Conservation (phyloP, 2,888 invertebrate genomes). For the Pammene fasciana region DNA sequence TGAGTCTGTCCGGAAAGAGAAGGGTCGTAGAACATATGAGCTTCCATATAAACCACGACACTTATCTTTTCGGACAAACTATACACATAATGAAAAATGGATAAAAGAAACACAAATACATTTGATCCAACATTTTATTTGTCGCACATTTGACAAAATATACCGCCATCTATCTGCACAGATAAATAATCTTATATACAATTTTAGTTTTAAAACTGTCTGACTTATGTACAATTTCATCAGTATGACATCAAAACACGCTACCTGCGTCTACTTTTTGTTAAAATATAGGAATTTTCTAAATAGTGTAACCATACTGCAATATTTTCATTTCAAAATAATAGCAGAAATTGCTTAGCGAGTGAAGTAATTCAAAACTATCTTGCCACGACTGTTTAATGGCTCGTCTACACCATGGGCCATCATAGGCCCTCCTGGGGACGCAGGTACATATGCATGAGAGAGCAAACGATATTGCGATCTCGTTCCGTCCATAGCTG, state of each 20-base stretch:
- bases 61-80: too few species aligned
- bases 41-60: too few species aligned
- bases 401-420: too few species aligned
- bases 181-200: slow-evolving; percentile 56
- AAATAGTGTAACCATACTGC: slow-evolving; percentile 11
- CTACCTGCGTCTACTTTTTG: neutral
- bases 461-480: too few species aligned
- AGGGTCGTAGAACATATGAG: too few species aligned
- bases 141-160: slow-evolving; percentile 59
- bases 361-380: too few species aligned
- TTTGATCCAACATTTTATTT: slow-evolving; percentile 60
- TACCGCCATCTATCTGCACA: slow-evolving; percentile 53
- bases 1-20: too few species aligned
- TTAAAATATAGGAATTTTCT: neutral
- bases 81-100: neutral
- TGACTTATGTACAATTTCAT: slow-evolving; percentile 8
- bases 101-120: slow-evolving; percentile 38
- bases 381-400: too few species aligned
- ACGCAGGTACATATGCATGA: too few species aligned
- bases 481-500: too few species aligned
- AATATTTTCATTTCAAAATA: neutral
- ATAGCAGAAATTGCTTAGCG: too few species aligned
- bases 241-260: neutral
- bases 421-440: too few species aligned
- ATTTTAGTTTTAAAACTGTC: slow-evolving; percentile 28